Evolutionary conservation across 2,113 vertebrate genomes (phyloP), one percentile per base, ranked within the genome.

Genomic region (Limanda limanda): DNA sequence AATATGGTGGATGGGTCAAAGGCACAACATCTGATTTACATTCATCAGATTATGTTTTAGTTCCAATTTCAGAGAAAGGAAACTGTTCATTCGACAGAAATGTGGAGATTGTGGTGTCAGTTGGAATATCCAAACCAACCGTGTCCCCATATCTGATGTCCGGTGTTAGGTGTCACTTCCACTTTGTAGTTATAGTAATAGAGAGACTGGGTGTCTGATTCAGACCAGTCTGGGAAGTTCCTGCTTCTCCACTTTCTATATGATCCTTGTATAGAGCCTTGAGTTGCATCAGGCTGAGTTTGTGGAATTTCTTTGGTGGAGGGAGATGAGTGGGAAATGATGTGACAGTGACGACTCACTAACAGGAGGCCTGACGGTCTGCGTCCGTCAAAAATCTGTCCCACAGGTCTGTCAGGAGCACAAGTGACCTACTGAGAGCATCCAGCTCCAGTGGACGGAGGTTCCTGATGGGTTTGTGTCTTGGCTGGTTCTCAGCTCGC

Each of bases 181-280:
- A 58, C 58, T 52, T 74, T 72, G n/a, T 40, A 17, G 31, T 31
- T 7, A 25, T 9, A 13, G 52, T 42, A 57, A 58, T 17, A 48
- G 1, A 35, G 37, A 67, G 61, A 48, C 60, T 18, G 10, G 9
- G 31, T 57, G 31, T 47, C 7, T 75, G 63, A 78, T 25, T 85
- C 71, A 70, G 56, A 83, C 1, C 64, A 40, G 54, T 71, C 24
- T 24, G 77, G 60, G 76, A 76, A 73, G 56, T 82, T 77, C n/a
- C 10, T 42, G 45, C 45, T 66, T 72, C 66, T 42, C 6, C 20
- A 2, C 7, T 17, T 17, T 51, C 47, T 6, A 18, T 76, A 25
- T 4, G 35, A 76, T 62, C 65, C 48, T 13, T 5, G 2, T 6
- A 24, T 10, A 12, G 42, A 48, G 13, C 42, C 48, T 51, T n/a